Base-by-base conservation (phyloP, 2,888 invertebrate genomes). In the Erebia palarica region DNA sequence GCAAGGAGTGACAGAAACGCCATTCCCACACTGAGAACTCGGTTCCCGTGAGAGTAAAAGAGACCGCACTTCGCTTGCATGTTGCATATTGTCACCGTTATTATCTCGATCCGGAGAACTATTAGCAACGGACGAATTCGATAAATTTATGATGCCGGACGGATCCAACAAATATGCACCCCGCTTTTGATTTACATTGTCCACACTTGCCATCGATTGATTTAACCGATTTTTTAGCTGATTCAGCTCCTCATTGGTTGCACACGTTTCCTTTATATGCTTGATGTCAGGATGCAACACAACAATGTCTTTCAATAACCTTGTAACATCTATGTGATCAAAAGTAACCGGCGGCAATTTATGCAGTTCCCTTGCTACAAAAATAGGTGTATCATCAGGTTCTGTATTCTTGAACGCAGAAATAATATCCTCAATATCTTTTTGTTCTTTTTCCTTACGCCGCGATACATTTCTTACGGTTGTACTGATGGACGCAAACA, bases 321-420 rank as follows among this genome's bases (percentile, higher is more conserved):
- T 44, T 3, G 71, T 63, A 5, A 57, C 64, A 16, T 71, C 67
- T 1, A 21, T 21, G 47, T 67, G 67, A 47, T 71, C 71, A 13
- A 70, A 66, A 0, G 67, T 68, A 1, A 68, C 42, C 2, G 68
- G 58, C 14, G 69, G 65, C 49, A 61, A 55, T 57, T 67, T 71
- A 1, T 67, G 55, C n/a, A 71, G n/a, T 3, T 71, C 70, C 49
- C 44, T 61, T 5, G 67, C 70, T 13, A 71, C 70, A 57, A 63
- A 70, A 18, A 70, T 55, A 10, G 66, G 55, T 42, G 66, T 7
- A 1, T 58, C 9, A 1, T 71, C 47, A 36, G 55, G 65, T n/a
- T 59, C 53, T 0, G 27, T 55, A 13, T 59, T 18, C 21, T 18
- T 13, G 18, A 18, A 58, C 1, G 57, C 21, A 13, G 3, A 58